These are phyloP conservation scores for Mongoloraphidia duomilia DNA, from an alignment of 2,888 invertebrate genomes.

Conservation along the genomic window DNA sequence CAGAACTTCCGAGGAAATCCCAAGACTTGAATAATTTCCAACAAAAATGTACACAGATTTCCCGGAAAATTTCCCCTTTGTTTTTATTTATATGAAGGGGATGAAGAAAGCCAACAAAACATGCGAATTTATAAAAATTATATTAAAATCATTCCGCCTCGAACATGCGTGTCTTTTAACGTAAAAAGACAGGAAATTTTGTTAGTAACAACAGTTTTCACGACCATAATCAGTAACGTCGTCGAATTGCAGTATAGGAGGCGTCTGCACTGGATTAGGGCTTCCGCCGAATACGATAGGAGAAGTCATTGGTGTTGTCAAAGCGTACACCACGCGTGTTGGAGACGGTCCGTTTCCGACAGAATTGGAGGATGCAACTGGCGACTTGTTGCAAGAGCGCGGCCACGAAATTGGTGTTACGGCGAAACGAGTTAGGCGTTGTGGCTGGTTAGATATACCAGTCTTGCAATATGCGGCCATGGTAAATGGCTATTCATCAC, in stretches of 20 bases:
- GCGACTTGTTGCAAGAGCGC: slow-evolving; percentile 58
- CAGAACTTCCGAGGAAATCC: too few species aligned
- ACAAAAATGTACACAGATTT: too few species aligned
- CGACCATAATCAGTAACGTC: slow-evolving; percentile 45
- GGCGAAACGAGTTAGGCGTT: slow-evolving; percentile 83
- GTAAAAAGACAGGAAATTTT: too few species aligned
- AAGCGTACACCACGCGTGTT: slow-evolving; percentile 96
- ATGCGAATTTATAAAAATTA: too few species aligned
- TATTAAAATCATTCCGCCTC: too few species aligned
- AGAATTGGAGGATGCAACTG: slow-evolving; percentile 69
- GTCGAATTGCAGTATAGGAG: slow-evolving; percentile 97
- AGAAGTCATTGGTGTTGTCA: slow-evolving; percentile 89
- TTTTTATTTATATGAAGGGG: too few species aligned
- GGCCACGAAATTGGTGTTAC: slow-evolving; percentile 88
- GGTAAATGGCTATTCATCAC: slow-evolving; percentile 89
- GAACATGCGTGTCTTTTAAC: too few species aligned
- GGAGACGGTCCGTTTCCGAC: slow-evolving; percentile 98
- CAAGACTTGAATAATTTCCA: too few species aligned
- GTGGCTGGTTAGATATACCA: slow-evolving; percentile 94
- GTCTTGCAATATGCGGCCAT: slow-evolving; percentile 80
- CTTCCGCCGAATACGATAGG: slow-evolving; percentile 83
- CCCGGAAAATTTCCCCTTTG: too few species aligned
- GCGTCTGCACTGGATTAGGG: slow-evolving; percentile 92
- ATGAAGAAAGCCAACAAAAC: too few species aligned
- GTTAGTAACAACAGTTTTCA: too few species aligned